phyloP scores from a whole-genome alignment of 2,797 vertebrate genomes.

The Enteromius radiatus region DNA sequence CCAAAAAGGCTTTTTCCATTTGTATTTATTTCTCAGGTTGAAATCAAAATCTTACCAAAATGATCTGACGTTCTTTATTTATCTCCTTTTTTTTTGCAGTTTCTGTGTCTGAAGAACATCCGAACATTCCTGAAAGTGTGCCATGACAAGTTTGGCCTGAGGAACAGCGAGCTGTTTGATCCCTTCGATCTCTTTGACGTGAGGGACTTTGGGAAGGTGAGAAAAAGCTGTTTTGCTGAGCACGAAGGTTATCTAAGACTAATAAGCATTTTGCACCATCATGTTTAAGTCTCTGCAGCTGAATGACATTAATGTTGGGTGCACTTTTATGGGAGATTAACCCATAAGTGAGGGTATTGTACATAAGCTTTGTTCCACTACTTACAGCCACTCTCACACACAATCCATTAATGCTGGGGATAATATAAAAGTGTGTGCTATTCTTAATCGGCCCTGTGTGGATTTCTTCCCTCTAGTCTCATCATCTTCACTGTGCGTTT shows the following conservation, averaged over 20 bases:
- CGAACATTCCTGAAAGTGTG: constrained; percentile 96
- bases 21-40: not conserved
- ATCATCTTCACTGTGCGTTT: not conserved
- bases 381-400: constrained; percentile 10
- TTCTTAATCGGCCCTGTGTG: constrained; percentile 14
- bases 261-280: constrained; percentile 20
- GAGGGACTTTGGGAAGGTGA: constrained; percentile 97
- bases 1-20: not conserved
- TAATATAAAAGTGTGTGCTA: constrained; percentile 23
- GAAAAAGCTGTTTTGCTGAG: constrained; percentile 56
- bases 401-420: constrained; percentile 26
- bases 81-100: constrained; percentile 75
- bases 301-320: constrained; percentile 4
- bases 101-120: constrained; percentile 98
- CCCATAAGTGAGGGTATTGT: constrained; percentile 25
- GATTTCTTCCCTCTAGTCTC: constrained; percentile 9
- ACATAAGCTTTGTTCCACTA: constrained; percentile 23
- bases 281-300: not conserved
- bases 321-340: constrained; percentile 36
- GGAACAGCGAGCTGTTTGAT: constrained; percentile 96
- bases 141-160: constrained; percentile 92
- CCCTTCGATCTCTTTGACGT: constrained; percentile 98
- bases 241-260: not conserved
- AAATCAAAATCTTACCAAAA: not conserved
- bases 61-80: constrained; percentile 14